A percentile compares a stretch with the other conserved stretches of the same genome.
These are phyloP conservation scores for Cyprinodon tularosa DNA, from an alignment of 2,113 vertebrate genomes.

Conservation along the genomic window DNA sequence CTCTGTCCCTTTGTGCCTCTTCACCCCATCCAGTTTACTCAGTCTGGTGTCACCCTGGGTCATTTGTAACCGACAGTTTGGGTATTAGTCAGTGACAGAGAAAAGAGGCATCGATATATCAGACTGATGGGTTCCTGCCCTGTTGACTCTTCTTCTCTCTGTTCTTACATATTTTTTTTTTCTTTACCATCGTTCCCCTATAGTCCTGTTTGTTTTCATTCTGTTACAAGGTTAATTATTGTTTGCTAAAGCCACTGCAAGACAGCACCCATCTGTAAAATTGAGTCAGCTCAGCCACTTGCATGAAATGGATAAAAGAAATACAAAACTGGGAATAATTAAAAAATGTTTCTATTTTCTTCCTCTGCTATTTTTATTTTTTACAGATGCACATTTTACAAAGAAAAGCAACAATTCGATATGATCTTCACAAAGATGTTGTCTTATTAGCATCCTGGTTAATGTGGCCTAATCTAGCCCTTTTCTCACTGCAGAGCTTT, in stretches of 20 bases:
- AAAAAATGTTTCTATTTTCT: conserved; percentile 54
- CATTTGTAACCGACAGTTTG: conserved; percentile 76
- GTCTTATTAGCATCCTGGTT: conserved; percentile 25
- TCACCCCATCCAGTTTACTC: conserved; percentile 49
- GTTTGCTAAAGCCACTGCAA: conserved; percentile 66
- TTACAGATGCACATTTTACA: conserved; percentile 49
- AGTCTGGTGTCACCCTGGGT: conserved; percentile 65
- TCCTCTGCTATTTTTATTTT: conserved; percentile 19
- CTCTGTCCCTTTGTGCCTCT: conserved; percentile 45
- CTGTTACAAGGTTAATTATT: conserved; percentile 71
- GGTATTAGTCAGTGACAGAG: conserved; percentile 78
- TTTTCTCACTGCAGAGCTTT: conserved; percentile 61
- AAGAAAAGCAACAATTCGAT: conserved; percentile 47
- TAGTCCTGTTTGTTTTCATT: conserved; percentile 32
- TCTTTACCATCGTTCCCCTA: conserved; percentile 12
- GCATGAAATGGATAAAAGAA: conserved; percentile 68
- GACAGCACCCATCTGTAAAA: conserved; percentile 83
- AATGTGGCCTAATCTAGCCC: conserved; percentile 43
- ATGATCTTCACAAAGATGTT: conserved; percentile 54
- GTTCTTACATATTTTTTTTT: conserved; percentile 39
- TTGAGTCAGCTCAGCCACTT: conserved; percentile 68
- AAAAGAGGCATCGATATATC: conserved; percentile 60
- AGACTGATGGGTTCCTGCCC: conserved; percentile 72
- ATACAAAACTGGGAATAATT: conserved; percentile 66
- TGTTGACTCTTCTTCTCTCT: conserved; percentile 63